Evolutionary conservation across 2,888 invertebrate species (phyloP).

Genomic region (Corythucha ciliata): DNA sequence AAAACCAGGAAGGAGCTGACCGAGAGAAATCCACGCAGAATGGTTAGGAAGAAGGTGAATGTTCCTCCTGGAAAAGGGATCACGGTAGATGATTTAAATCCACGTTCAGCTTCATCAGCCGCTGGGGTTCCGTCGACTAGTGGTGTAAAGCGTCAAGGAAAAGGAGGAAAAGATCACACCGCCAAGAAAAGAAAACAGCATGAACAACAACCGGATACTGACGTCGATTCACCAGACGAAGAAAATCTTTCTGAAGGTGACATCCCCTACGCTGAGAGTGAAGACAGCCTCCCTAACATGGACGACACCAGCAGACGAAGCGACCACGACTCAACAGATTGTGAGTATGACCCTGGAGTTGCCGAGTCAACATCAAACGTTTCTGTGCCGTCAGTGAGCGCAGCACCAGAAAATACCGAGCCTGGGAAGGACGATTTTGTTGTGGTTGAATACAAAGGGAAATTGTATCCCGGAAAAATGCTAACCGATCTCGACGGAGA

Average conservation of each 20-base stretch:
- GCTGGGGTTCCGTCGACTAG: conserved; percentile 7
- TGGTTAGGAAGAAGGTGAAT: conserved; percentile 8
- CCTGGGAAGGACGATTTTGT: conserved; percentile 4
- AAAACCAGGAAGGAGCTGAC: conserved; percentile 7
- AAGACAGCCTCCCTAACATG: conserved; percentile 1
- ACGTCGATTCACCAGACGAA: conserved; percentile 1
- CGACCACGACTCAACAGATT: background rate
- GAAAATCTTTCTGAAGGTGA: conserved; percentile 11
- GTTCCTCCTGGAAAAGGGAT: conserved; percentile 12
- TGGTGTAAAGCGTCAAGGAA: conserved; percentile 2
- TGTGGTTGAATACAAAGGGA: conserved; percentile 4
- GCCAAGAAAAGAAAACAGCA: conserved; percentile 1
- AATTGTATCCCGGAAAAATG: conserved; percentile 9
- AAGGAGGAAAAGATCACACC: background rate
- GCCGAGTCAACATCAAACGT: conserved; percentile 1
- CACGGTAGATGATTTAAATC: conserved; percentile 5
- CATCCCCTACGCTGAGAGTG: conserved; percentile 12
- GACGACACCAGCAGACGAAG: background rate
- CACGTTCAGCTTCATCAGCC: conserved; percentile 8
- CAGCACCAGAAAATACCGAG: background rate
- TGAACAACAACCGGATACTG: background rate
- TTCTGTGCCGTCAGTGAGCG: background rate
- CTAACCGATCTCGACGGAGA: background rate
- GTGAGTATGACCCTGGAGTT: background rate
- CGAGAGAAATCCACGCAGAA: conserved; percentile 7